Base-by-base conservation (phyloP, 1,140 invertebrate genomes). In the Trichomalopsis sarcophagae region DNA sequence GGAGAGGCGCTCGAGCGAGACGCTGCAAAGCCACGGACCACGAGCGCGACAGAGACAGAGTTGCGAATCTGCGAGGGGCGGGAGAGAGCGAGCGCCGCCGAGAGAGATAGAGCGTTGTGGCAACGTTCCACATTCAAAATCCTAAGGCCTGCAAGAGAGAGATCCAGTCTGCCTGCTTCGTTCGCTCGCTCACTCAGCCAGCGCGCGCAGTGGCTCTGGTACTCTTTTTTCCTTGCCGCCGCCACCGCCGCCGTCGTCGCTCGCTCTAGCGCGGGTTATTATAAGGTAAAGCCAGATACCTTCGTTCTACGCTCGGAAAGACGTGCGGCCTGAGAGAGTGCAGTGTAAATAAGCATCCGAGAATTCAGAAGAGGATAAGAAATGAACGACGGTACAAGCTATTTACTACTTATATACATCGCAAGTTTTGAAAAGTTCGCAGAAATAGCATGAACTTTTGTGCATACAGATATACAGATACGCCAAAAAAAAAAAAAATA, bases 91-190 rank as follows among this genome's bases (percentile, higher is more conserved):
- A 27, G 73, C 73, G 14, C 33, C 21, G 30, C 30, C 14, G 47
- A 30, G 50, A 80, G 73, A 86, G 89, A 89, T 17, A 11, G 89
- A 89, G 10, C 23, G 91, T 92, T 90, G 89, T 91, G 92, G 91
- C 91, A 92, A 92, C 91, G 91, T 91, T 90, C 88, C 89, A 91
- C 89, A 89, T 91, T 90, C 89, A 91, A 92, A 92, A 84, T 74
- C 69, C 83, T 73, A 78, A 84, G 69, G 85, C 79, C 86, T 79
- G 77, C 83, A n/a, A 73, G 74, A 69, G 50, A 33, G 75, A 84
- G 68, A 75, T 71, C 75, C 71, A 80, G 68, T 84, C 71, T 79
- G 82, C 33, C 68, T 86, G 73, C 84, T 71, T 81, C 73, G 50
- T 9, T 69, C 21, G 33, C 66, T 69, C 44, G 30, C 86, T 86